phyloP scores from a whole-genome alignment of 2,888 invertebrate species.

The Synergus laeviventris region DNA sequence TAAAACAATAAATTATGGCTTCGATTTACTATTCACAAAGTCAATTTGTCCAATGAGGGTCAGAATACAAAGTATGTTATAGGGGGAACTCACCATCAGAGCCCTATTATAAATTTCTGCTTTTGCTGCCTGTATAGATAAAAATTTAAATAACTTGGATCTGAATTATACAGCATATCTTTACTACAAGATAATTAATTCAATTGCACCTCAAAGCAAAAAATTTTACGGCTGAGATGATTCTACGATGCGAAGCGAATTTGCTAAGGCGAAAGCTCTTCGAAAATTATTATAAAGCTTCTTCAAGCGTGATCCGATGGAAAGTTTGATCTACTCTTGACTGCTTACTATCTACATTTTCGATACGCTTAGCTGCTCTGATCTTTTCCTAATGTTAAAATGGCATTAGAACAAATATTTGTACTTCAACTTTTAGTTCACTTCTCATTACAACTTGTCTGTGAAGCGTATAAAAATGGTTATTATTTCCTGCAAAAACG shows the following conservation, averaged over 20 bases:
- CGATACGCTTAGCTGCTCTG: not conserved
- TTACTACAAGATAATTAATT: not conserved
- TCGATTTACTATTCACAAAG: no score
- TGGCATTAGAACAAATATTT: not conserved
- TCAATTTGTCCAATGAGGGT: no score
- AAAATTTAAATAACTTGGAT: no score
- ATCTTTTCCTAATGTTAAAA: not conserved
- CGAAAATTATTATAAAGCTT: slow-evolving; percentile 45
- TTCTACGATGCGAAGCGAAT: not conserved
- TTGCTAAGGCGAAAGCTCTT: slow-evolving; percentile 12
- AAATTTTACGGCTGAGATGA: slow-evolving; percentile 9
- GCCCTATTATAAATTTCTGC: no score
- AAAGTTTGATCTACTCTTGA: slow-evolving; percentile 51
- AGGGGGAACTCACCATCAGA: no score
- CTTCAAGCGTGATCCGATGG: slow-evolving; percentile 54
- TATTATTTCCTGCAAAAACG: not conserved
- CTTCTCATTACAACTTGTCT: not conserved
- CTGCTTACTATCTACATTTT: slow-evolving; percentile 17
- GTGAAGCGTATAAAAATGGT: not conserved
- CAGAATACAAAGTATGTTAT: no score
- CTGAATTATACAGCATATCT: no score
- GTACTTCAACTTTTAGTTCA: not conserved
- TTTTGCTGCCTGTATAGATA: no score
- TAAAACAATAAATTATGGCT: no score
- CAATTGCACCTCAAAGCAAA: not conserved